Evolutionary conservation across 2,888 invertebrate species (phyloP).

Genomic region (Scaptomyza polygonia): DNA sequence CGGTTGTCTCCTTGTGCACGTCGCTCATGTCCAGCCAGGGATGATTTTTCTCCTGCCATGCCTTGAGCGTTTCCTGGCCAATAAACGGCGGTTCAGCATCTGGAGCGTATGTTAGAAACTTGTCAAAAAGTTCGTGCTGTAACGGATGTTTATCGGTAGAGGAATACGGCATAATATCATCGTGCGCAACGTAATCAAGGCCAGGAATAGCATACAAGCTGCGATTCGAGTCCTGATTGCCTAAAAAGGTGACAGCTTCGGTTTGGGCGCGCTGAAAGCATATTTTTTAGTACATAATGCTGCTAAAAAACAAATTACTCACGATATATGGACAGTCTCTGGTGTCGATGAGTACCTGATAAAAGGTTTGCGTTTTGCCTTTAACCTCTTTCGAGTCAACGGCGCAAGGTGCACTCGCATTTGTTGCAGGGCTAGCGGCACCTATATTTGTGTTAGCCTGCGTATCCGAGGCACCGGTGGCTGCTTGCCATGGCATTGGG

Average conservation of each 20-base stretch:
- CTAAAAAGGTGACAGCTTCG: slow-evolving; percentile 98
- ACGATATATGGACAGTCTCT: slow-evolving; percentile 97
- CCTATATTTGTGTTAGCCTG: slow-evolving; percentile 40
- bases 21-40: slow-evolving; percentile 98
- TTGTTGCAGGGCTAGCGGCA: slow-evolving; percentile 32
- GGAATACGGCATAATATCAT: slow-evolving; percentile 97
- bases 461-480: slow-evolving; percentile 12
- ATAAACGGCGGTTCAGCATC: slow-evolving; percentile 93
- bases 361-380: slow-evolving; percentile 96
- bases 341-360: slow-evolving; percentile 98
- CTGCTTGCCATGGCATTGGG: slow-evolving; percentile 32
- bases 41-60: slow-evolving; percentile 99
- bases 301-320: slow-evolving; percentile 30
- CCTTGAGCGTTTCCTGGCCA: slow-evolving; percentile 94
- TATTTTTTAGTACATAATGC: not conserved
- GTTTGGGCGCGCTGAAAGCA: slow-evolving; percentile 93
- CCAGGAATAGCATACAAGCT: slow-evolving; percentile 98
- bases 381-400: slow-evolving; percentile 90
- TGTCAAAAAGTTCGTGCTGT: slow-evolving; percentile 98
- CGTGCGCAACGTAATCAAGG: slow-evolving; percentile 98
- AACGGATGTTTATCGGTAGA: slow-evolving; percentile 93
- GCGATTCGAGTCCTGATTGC: slow-evolving; percentile 97
- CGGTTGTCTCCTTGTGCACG: slow-evolving; percentile 98
- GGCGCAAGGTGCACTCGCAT: slow-evolving; percentile 16
- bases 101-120: slow-evolving; percentile 93